Percentiles rank a stretch among this genome's conserved stretches.
phyloP scores from a whole-genome alignment of 2,797 vertebrate species.

The Acipenser ruthenus region DNA sequence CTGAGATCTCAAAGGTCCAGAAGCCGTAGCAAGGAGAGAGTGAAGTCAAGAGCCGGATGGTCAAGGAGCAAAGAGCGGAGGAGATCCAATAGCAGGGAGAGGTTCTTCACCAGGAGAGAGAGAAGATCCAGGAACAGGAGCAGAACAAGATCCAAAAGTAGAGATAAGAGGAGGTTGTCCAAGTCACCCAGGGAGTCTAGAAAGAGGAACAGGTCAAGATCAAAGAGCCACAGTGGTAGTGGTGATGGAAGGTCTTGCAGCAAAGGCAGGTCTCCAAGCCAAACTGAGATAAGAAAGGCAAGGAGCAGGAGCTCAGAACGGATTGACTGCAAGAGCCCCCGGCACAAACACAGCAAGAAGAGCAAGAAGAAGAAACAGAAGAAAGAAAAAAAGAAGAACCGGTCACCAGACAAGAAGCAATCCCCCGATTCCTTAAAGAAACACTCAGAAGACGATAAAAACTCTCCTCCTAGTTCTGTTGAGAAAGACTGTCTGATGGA shows the following conservation, averaged over 20 bases:
- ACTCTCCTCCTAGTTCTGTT: too few relatives aligned
- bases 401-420: conserved; percentile 23
- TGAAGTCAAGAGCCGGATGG: conserved; percentile 27
- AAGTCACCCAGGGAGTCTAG: conserved; percentile 44
- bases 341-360: conserved; percentile 58
- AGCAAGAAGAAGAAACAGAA: conserved; percentile 61
- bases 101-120: conserved; percentile 6
- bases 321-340: conserved; percentile 19
- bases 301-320: conserved; percentile 10
- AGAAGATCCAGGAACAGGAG: conserved; percentile 15
- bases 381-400: conserved; percentile 52
- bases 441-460: conserved; percentile 26
- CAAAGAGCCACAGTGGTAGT: conserved; percentile 26
- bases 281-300: neutral
- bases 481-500: too few relatives aligned
- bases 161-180: conserved; percentile 40
- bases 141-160: conserved; percentile 33
- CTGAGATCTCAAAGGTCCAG: too few relatives aligned
- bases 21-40: conserved; percentile 48
- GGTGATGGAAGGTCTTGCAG: conserved; percentile 8
- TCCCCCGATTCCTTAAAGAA: conserved; percentile 43
- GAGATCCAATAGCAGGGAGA: neutral
- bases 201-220: conserved; percentile 29
- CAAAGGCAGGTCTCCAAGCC: neutral
- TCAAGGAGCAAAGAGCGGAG: conserved; percentile 12